These are phyloP conservation scores for Phortica okadai DNA, from an alignment of 2,888 invertebrate species.

Conservation along the genomic window DNA sequence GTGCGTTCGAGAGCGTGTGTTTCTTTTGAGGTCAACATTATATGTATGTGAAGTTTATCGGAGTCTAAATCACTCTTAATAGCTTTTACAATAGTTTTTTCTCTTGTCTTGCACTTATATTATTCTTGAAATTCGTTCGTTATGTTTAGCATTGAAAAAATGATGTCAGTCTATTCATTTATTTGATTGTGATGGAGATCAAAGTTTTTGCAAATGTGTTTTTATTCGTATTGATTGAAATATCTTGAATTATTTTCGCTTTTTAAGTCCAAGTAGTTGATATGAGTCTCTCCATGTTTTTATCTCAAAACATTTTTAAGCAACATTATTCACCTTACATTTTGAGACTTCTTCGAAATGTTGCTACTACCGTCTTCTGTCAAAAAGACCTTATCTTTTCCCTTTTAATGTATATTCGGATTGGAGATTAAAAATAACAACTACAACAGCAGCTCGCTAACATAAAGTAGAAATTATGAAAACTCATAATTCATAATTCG, in stretches of 20 bases:
- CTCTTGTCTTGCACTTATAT: slow-evolving; percentile 1
- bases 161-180: slow-evolving; percentile 11
- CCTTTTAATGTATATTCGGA: slow-evolving; percentile 17
- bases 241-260: too few species aligned
- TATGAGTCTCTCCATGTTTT: not conserved
- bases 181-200: not conserved
- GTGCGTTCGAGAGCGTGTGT: slow-evolving; percentile 33
- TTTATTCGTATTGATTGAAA: too few species aligned
- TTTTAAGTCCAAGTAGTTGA: not conserved
- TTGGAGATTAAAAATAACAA: slow-evolving; percentile 22
- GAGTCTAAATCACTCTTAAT: slow-evolving; percentile 65
- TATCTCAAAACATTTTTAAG: slow-evolving; percentile 11
- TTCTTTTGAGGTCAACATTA: slow-evolving; percentile 50
- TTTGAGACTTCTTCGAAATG: not conserved
- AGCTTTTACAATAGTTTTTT: slow-evolving; percentile 41
- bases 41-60: slow-evolving; percentile 59
- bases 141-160: not conserved
- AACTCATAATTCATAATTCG: slow-evolving; percentile 68
- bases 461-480: slow-evolving; percentile 47
- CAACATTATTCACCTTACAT: not conserved
- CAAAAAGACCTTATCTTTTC: slow-evolving; percentile 4
- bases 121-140: not conserved
- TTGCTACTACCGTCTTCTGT: not conserved
- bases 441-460: slow-evolving; percentile 37
- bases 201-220: not conserved